Evolutionary conservation across 1,140 invertebrate species (phyloP).

Genomic region (Vanessa tameamea): DNA sequence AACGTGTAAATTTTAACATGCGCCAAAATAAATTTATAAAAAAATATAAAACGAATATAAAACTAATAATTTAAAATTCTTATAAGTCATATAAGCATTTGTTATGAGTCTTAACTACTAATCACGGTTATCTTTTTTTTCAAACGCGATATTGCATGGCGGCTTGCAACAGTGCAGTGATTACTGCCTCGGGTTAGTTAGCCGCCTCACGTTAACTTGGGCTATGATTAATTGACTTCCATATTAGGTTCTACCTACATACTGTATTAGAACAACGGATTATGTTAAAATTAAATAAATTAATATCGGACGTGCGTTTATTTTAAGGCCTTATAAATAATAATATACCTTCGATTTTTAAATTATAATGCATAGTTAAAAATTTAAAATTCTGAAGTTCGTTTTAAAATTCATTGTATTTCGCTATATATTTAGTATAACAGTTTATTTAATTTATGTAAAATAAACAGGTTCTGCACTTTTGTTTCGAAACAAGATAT

Average conservation of each 20-base stretch:
- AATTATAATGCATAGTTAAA: too few species aligned
- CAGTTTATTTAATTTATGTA: too few species aligned
- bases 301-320: too few species aligned
- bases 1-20: too few species aligned
- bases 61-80: neutral
- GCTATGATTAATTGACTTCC: constrained; percentile 47
- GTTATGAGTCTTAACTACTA: constrained; percentile 3
- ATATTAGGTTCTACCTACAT: constrained; percentile 15
- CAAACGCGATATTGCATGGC: constrained; percentile 60
- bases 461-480: too few species aligned
- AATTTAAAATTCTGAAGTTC: too few species aligned
- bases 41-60: neutral
- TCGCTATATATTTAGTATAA: too few species aligned
- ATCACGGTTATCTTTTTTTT: constrained; percentile 7
- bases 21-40: too few species aligned
- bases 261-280: neutral
- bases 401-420: too few species aligned
- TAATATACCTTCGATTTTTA: too few species aligned
- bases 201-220: constrained; percentile 21
- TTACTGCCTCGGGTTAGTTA: constrained; percentile 41
- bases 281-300: neutral
- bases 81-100: neutral
- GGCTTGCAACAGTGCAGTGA: constrained; percentile 44
- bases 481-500: too few species aligned
- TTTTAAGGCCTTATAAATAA: too few species aligned